Percentiles rank a stretch among this genome's conserved stretches.
Conservation (phyloP, 2,113 vertebrate species). For the Nothoprocta perdicaria region DNA sequence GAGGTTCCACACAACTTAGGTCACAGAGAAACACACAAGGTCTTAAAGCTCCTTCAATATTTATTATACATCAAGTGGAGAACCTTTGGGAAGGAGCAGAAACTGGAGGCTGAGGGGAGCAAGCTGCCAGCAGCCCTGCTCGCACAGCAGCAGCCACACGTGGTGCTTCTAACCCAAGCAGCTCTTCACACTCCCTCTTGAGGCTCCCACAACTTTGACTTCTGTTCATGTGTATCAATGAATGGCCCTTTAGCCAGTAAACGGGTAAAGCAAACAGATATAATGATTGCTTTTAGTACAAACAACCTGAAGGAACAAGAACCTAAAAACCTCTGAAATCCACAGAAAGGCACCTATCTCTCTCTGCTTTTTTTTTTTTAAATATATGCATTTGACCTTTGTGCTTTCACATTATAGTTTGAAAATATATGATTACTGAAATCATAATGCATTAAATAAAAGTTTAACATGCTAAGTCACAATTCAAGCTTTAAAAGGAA, state of each 20-base stretch:
- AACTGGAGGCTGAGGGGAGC: background rate
- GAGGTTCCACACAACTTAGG: background rate
- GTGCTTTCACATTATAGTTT: conserved; percentile 55
- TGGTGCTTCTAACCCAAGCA: background rate
- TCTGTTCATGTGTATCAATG: background rate
- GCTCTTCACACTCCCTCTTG: background rate
- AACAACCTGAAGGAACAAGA: conserved; percentile 40
- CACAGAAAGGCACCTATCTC: conserved; percentile 39
- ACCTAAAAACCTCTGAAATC: conserved; percentile 33
- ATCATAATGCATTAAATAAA: conserved; percentile 49
- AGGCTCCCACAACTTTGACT: background rate
- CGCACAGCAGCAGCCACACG: background rate
- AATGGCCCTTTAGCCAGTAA: background rate
- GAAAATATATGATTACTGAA: conserved; percentile 62
- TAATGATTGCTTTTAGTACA: conserved; percentile 59
- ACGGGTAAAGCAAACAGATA: conserved; percentile 31
- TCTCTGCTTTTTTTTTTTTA: background rate
- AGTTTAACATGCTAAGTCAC: conserved; percentile 49
- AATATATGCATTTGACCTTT: conserved; percentile 9
- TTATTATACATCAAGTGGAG: background rate
- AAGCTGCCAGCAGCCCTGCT: background rate
- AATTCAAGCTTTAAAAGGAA: conserved; percentile 50
- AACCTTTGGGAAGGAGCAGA: background rate
- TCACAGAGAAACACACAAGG: background rate
- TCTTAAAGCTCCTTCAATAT: background rate